A percentile compares a stretch with the other conserved stretches of the same genome.
Evolutionary conservation across 1,140 invertebrate genomes (phyloP).

Genomic region (Drosophila novamexicana): DNA sequence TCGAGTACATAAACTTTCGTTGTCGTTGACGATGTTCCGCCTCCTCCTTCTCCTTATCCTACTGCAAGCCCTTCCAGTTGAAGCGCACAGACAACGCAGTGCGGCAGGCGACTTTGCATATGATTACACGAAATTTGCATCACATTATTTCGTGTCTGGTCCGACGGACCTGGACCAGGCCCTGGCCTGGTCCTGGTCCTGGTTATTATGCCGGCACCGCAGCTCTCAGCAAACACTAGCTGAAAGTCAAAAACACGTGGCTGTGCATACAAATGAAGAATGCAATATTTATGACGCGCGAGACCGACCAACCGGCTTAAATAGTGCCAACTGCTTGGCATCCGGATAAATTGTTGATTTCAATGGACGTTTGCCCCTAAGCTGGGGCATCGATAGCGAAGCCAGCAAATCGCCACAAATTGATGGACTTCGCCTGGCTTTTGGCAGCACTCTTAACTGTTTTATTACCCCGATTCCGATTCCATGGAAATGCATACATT

Average conservation of each 20-base stretch:
- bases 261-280: conserved; percentile 69
- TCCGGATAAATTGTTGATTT: conserved; percentile 39
- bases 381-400: neutral
- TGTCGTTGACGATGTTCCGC: conserved; percentile 21
- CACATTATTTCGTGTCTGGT: conserved; percentile 70
- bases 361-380: conserved; percentile 8
- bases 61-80: neutral
- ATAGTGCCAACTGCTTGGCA: conserved; percentile 37
- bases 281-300: conserved; percentile 72
- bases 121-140: conserved; percentile 80
- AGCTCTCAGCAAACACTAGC: neutral
- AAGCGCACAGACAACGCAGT: conserved; percentile 4
- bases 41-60: neutral
- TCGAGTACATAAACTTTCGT: conserved; percentile 65
- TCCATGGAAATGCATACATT: conserved; percentile 52
- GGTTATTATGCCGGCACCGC: conserved; percentile 4
- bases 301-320: conserved; percentile 25
- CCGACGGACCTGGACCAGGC: neutral
- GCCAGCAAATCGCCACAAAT: conserved; percentile 39
- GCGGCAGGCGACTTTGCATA: conserved; percentile 67
- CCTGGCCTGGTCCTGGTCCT: neutral
- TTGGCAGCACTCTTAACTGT: conserved; percentile 31
- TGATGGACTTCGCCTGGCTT: conserved; percentile 57
- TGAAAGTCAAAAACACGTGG: conserved; percentile 54
- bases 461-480: conserved; percentile 49